Percentiles rank a stretch among this genome's conserved stretches.
Evolutionary conservation across 2,113 vertebrate species (phyloP).

Genomic region (Elephantulus edwardii): DNA sequence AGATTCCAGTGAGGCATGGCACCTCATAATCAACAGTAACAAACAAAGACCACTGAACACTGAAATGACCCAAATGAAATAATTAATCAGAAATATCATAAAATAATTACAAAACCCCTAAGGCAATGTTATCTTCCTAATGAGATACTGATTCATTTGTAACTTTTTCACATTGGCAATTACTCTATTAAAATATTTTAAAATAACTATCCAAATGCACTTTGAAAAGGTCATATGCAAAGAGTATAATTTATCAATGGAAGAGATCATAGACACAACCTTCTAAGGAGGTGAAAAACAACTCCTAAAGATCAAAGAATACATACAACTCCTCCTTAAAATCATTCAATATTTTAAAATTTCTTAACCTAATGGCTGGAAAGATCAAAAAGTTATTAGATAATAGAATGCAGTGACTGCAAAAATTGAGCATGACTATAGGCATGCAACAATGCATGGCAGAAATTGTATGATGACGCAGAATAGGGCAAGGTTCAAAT

Average conservation of each 20-base stretch:
- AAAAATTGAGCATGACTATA: too few relatives aligned
- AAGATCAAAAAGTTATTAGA: conserved; percentile 3
- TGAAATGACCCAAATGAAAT: conserved; percentile 81
- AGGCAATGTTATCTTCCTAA: conserved; percentile 75
- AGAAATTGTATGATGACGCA: too few relatives aligned
- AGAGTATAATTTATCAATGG: neutral
- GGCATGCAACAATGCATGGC: too few relatives aligned
- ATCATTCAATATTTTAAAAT: neutral
- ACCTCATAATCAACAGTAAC: conserved; percentile 82
- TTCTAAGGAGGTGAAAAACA: neutral
- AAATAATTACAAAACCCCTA: conserved; percentile 81
- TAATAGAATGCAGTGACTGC: neutral
- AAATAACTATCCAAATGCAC: conserved; percentile 51
- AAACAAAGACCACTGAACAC: conserved; percentile 82
- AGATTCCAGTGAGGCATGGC: conserved; percentile 78
- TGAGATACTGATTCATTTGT: conserved; percentile 77
- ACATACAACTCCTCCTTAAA: neutral
- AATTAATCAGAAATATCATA: conserved; percentile 83
- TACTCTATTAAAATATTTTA: conserved; percentile 68
- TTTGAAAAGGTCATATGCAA: neutral
- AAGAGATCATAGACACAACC: neutral
- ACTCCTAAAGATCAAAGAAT: neutral
- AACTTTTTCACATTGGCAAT: conserved; percentile 64
- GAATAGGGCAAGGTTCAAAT: too few relatives aligned
- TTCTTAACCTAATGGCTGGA: neutral